Evolutionary conservation across 2,888 invertebrate genomes (phyloP), one percentile per base, ranked within the genome.

Genomic region (Marasmarcha lunaedactyla): DNA sequence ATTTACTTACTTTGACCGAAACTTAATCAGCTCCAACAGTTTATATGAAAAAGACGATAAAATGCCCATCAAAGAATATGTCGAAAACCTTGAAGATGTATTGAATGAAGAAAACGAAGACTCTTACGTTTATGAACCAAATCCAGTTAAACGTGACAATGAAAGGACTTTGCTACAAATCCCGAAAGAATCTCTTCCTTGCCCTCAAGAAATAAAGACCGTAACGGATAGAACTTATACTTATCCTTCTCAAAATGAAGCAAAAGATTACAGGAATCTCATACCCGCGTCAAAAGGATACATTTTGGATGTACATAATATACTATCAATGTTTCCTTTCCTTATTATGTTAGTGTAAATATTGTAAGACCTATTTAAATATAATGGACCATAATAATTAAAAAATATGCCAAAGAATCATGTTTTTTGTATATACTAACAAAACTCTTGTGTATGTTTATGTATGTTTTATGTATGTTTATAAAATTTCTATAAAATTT

Each of bases 201-300:
- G 88, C 56, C 87, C 88, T 39, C 85, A 85, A 45, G 86, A 86
- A 38, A 68, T 85, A n/a, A 87, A 86, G 53, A 87, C 85, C 54
- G 87, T 87, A 36, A 88, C 88, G 13, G 88, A 87, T 47, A 64
- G 77, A 41, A 83, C 81, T 1, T 83, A 81, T 46, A 83, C 81
- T 35, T 72, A 87, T 54, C 87, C 87, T 3, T 76, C 87, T 27
- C 87, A 87, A 48, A 85, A 87, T 41, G 87, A 83, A 52, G 81
- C 81, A 1, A 83, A 81, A 54, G 81, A 83, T 65, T 83, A 78
- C 46, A 72, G 81, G 48, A 83, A 83, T 55, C 61, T 81, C 46
- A 74, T 79, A 46, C 63, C 61, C 41, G 64, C 78, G 39, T 60
- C 69, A 37, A 55, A 48, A 14, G 52, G 60, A 36, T 43, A 50